Percentiles rank a stretch among this genome's conserved stretches.
Conservation (phyloP, 1,140 invertebrate species). For the Anastrepha ludens region DNA sequence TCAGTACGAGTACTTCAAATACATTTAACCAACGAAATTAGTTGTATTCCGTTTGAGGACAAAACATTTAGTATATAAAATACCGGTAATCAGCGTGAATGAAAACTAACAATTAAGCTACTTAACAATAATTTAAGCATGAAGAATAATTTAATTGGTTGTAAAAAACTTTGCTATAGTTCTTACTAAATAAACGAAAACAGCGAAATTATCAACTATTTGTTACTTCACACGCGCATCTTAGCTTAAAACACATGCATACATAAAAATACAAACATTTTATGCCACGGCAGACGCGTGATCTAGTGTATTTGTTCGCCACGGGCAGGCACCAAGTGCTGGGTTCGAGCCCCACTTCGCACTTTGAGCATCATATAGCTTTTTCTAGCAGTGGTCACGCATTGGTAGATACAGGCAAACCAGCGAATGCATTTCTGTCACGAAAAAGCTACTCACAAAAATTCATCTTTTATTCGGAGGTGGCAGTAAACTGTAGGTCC, state of each 20-base stretch:
- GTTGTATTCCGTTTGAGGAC: neutral
- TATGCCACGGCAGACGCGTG: too few relatives aligned
- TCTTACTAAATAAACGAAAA: constrained; percentile 24
- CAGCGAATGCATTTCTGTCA: too few relatives aligned
- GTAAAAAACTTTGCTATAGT: neutral
- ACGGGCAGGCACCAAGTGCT: too few relatives aligned
- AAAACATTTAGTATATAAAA: neutral
- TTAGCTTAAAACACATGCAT: neutral
- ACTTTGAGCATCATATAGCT: too few relatives aligned
- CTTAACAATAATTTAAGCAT: constrained; percentile 4
- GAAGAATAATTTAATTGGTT: neutral
- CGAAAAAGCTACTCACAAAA: too few relatives aligned
- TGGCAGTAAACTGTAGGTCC: too few relatives aligned
- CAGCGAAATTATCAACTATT: neutral
- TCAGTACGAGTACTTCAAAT: neutral
- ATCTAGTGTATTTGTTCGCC: too few relatives aligned
- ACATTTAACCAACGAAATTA: neutral
- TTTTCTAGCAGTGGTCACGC: too few relatives aligned
- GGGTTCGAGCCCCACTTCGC: too few relatives aligned
- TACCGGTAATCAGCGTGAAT: neutral
- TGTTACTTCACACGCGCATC: constrained; percentile 5
- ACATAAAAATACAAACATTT: neutral
- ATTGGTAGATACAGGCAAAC: too few relatives aligned
- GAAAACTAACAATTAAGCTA: neutral
- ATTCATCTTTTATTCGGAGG: too few relatives aligned